phyloP scores from a whole-genome alignment of 2,888 invertebrate genomes.

The Ectemnius lituratus region DNA sequence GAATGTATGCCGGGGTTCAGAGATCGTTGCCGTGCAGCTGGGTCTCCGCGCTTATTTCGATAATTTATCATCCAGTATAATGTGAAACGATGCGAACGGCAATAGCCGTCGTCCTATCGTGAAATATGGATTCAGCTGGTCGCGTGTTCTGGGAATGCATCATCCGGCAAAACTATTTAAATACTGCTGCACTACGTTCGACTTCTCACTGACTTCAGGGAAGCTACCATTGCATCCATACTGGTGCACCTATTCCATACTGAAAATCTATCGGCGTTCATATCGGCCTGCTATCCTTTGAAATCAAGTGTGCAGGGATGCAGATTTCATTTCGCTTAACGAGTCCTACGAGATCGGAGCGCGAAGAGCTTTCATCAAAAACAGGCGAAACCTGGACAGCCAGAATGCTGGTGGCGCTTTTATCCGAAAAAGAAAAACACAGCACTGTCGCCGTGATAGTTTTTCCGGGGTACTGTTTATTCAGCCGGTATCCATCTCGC shows the following conservation, averaged over 20 bases:
- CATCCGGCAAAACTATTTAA: slow-evolving; percentile 10
- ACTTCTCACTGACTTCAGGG: background rate
- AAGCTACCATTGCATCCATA: too few relatives aligned
- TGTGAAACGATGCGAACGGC: slow-evolving; percentile 17
- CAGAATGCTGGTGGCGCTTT: too few relatives aligned
- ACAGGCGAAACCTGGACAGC: too few relatives aligned
- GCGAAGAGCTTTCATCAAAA: too few relatives aligned
- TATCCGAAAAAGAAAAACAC: background rate
- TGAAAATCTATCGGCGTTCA: too few relatives aligned
- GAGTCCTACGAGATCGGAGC: too few relatives aligned
- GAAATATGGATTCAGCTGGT: slow-evolving; percentile 35
- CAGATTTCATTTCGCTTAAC: too few relatives aligned
- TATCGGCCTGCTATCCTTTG: too few relatives aligned
- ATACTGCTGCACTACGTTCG: background rate
- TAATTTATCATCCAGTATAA: slow-evolving; percentile 38
- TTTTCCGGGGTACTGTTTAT: background rate
- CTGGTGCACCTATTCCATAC: background rate
- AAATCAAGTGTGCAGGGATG: too few relatives aligned
- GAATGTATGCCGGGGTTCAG: background rate
- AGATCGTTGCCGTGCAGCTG: background rate
- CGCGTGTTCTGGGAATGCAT: background rate
- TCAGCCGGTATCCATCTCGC: background rate
- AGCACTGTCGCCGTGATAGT: background rate
- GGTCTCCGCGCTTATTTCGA: slow-evolving; percentile 19
- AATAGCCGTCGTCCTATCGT: slow-evolving; percentile 18